These are phyloP conservation scores for Acanthornis magna DNA, from an alignment of 2,797 vertebrate genomes.

Conservation along the genomic window DNA sequence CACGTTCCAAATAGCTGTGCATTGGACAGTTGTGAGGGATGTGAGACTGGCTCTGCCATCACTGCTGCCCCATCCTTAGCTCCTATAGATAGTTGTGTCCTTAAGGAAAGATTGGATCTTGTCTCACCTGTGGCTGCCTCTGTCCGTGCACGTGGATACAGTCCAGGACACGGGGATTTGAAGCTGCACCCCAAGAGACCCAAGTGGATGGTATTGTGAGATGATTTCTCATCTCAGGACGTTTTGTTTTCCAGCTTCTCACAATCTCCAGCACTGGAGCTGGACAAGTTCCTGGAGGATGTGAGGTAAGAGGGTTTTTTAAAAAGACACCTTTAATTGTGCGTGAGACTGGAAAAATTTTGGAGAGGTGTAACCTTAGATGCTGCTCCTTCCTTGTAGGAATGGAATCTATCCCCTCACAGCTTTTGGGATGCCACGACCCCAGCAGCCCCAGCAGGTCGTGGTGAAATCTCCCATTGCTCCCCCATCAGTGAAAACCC, in stretches of 20 bases:
- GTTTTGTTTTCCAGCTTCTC: constrained; percentile 81
- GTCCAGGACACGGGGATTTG: not conserved
- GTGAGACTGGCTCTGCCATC: not conserved
- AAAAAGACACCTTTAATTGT: not conserved
- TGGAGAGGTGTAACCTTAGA: not conserved
- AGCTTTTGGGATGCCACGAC: constrained; percentile 91
- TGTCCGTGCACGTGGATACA: not conserved
- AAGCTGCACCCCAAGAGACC: not conserved
- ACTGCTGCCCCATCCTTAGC: not conserved
- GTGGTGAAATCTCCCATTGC: constrained; percentile 92
- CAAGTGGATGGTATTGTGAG: not conserved
- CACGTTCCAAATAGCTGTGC: not conserved
- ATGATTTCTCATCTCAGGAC: not conserved
- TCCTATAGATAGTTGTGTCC: not conserved
- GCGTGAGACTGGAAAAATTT: not conserved
- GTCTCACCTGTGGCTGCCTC: not conserved
- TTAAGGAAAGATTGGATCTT: not conserved
- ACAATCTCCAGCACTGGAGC: constrained; percentile 93
- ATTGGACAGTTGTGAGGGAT: not conserved
- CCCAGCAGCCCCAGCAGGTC: constrained; percentile 95
- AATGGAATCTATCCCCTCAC: constrained; percentile 97
- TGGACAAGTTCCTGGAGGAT: constrained; percentile 98
- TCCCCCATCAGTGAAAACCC: constrained; percentile 93
- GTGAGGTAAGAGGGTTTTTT: constrained; percentile 81
- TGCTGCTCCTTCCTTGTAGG: constrained; percentile 66